phyloP scores from a whole-genome alignment of 2,113 vertebrate species.

The Mohoua ochrocephala region DNA sequence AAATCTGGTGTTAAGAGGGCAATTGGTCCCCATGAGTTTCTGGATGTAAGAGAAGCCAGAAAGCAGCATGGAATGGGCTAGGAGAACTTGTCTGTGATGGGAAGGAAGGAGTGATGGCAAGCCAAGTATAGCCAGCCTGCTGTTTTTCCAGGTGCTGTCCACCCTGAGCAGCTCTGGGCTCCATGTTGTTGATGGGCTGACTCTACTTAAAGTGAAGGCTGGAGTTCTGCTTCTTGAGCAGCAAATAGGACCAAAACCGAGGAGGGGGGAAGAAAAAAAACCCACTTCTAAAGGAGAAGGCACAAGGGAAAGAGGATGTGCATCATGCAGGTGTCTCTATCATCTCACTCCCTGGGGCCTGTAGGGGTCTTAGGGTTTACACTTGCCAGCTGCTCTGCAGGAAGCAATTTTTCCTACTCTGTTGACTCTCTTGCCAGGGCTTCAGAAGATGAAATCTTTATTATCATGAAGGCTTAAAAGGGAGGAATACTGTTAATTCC shows the following conservation, averaged over 20 bases:
- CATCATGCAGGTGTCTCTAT: not conserved
- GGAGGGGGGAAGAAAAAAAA: rapidly evolving
- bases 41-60: not conserved
- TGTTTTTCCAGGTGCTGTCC: not conserved
- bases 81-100: not conserved
- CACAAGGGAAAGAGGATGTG: not conserved
- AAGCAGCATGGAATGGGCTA: not conserved
- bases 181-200: not conserved
- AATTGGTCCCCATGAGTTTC: not conserved
- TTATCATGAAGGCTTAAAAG: slow-evolving; percentile 71
- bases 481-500: slow-evolving; percentile 68
- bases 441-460: slow-evolving; percentile 73
- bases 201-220: not conserved
- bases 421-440: slow-evolving; percentile 40
- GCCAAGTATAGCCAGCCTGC: not conserved
- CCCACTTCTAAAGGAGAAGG: not conserved
- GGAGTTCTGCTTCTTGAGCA: not conserved
- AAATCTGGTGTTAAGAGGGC: not conserved
- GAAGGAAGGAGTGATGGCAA: not conserved
- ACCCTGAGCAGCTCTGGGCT: not conserved
- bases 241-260: not conserved
- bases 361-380: not conserved
- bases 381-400: not conserved
- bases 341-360: not conserved
- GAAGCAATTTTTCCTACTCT: slow-evolving; percentile 56